phyloP scores from a whole-genome alignment of 2,888 invertebrate species.

The Lochmaea crataegi region DNA sequence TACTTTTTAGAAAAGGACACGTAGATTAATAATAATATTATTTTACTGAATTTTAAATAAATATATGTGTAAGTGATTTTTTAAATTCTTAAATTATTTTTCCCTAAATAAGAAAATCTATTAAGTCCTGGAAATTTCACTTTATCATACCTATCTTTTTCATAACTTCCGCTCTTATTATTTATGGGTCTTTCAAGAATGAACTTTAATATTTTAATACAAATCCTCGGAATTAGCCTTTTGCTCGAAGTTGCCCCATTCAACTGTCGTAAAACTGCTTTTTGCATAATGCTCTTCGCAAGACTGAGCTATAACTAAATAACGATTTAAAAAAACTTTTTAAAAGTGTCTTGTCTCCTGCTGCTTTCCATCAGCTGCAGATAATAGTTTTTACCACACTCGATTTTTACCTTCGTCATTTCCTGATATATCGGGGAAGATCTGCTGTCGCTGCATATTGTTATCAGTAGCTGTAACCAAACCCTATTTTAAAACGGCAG shows the following conservation, averaged over 20 bases:
- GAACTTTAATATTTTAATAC: constrained; percentile 10
- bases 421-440: constrained; percentile 9
- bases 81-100: background rate
- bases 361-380: constrained; percentile 17
- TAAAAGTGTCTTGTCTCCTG: background rate
- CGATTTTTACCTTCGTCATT: constrained; percentile 21
- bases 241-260: constrained; percentile 7
- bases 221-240: constrained; percentile 15
- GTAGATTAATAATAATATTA: no score
- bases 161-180: background rate
- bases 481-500: background rate
- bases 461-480: constrained; percentile 15
- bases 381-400: constrained; percentile 23
- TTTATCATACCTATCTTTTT: background rate
- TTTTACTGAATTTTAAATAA: no score
- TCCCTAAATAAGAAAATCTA: background rate
- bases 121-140: background rate
- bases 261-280: constrained; percentile 16
- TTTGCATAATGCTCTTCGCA: constrained; percentile 15
- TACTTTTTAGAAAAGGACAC: no score
- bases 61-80: no score
- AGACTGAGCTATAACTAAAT: constrained; percentile 6
- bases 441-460: constrained; percentile 22
- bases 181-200: background rate
- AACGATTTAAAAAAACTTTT: constrained; percentile 17